Evolutionary conservation across 2,113 vertebrate genomes (phyloP).

Genomic region (Choloepus hoffmanni): DNA sequence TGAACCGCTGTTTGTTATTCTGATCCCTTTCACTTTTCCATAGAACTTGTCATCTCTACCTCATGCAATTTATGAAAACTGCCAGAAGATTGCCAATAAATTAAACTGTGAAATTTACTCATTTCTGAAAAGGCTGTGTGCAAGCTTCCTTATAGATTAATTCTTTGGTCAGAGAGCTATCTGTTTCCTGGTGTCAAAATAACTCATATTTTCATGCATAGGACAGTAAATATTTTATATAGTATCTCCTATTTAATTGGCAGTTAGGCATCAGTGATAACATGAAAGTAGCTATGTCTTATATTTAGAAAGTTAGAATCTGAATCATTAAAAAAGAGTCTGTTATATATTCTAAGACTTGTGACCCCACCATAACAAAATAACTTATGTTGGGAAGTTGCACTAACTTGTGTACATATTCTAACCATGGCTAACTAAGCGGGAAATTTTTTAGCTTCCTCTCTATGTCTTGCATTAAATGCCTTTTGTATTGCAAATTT

Average conservation of each 20-base stretch:
- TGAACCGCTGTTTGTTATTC: neutral
- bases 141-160: neutral
- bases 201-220: neutral
- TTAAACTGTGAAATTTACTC: neutral
- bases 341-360: neutral
- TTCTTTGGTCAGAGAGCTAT: neutral
- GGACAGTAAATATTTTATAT: neutral
- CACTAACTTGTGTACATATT: neutral
- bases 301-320: neutral
- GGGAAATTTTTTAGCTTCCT: neutral
- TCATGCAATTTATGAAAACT: neutral
- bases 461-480: neutral
- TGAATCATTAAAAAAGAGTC: neutral
- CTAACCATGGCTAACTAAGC: neutral
- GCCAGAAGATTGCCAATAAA: neutral
- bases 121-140: constrained; percentile 7
- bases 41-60: neutral
- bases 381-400: neutral
- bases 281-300: neutral
- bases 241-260: neutral
- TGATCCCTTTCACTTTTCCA: neutral
- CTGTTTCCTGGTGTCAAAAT: neutral
- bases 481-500: neutral
- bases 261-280: neutral
- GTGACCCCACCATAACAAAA: neutral